phyloP scores from a whole-genome alignment of 1,140 invertebrate species.

The Microplitis mediator region DNA sequence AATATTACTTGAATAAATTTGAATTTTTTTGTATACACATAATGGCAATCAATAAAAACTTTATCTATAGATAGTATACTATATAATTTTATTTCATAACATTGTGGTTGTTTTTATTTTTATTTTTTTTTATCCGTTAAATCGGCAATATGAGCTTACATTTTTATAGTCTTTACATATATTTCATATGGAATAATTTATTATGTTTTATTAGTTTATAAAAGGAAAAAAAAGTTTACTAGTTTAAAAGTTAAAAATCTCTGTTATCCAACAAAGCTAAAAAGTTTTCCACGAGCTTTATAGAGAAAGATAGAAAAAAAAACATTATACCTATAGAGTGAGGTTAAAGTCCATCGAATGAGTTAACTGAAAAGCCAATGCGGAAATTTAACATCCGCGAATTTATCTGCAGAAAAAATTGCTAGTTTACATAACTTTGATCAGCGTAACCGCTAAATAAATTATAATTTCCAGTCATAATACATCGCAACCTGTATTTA shows the following conservation, averaged over 20 bases:
- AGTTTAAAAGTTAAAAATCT: neutral
- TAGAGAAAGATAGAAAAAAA: neutral
- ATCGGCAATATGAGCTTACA: too few relatives aligned
- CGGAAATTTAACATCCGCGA: constrained; percentile 22
- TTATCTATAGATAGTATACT: too few relatives aligned
- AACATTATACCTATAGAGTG: neutral
- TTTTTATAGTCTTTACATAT: too few relatives aligned
- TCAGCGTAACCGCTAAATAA: neutral
- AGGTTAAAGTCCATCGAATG: constrained; percentile 23
- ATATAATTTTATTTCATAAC: too few relatives aligned
- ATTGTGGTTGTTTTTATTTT: too few relatives aligned
- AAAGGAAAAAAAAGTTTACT: neutral
- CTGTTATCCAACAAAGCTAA: neutral
- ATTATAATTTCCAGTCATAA: too few relatives aligned
- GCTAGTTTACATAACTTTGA: neutral
- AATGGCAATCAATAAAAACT: too few relatives aligned
- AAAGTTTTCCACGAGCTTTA: constrained; percentile 3
- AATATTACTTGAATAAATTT: too few relatives aligned
- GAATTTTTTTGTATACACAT: too few relatives aligned
- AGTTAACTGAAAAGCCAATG: neutral
- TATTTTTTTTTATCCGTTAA: too few relatives aligned
- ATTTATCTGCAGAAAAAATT: constrained; percentile 7
- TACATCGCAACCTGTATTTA: too few relatives aligned
- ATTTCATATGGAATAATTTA: too few relatives aligned
- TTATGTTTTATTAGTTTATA: neutral